Percentiles rank a stretch among this genome's conserved stretches.
phyloP scores from a whole-genome alignment of 2,113 vertebrate genomes.

The Tenrec ecaudatus region DNA sequence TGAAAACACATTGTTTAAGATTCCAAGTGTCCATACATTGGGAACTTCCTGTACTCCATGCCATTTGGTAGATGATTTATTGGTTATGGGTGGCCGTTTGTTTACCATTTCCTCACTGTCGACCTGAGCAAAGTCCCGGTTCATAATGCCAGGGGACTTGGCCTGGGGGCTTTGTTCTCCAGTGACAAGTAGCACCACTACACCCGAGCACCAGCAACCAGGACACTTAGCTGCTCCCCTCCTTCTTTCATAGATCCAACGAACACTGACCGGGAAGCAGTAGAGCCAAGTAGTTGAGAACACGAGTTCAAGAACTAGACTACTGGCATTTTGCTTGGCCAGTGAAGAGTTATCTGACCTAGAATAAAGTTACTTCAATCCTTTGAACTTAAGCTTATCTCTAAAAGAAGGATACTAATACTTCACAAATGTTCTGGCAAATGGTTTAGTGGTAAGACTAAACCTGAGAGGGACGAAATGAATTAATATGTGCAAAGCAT shows the following conservation, averaged over 20 bases:
- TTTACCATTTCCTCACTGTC: not conserved
- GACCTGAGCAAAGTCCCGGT: not conserved
- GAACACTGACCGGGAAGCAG: not conserved
- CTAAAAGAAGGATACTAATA: slow-evolving; percentile 1
- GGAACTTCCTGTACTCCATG: not conserved
- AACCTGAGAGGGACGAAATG: not conserved
- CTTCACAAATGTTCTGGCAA: not conserved
- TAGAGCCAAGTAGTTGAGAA: not conserved
- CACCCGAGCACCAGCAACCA: not conserved
- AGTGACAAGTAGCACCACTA: not conserved
- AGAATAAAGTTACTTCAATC: not conserved
- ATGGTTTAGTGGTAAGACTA: not conserved
- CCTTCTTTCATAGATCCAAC: not conserved
- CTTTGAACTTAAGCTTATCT: not conserved
- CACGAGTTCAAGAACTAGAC: too few relatives aligned
- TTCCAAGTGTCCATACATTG: not conserved
- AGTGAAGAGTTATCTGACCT: not conserved
- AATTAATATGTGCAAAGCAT: not conserved
- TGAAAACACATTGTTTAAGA: not conserved
- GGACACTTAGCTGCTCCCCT: not conserved
- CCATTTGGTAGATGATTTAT: not conserved
- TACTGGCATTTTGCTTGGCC: not conserved
- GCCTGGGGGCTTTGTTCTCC: not conserved
- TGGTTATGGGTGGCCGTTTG: not conserved
- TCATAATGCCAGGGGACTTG: not conserved